These are phyloP conservation scores for Teleopsis dalmanni DNA, from an alignment of 1,140 invertebrate species.

Conservation along the genomic window DNA sequence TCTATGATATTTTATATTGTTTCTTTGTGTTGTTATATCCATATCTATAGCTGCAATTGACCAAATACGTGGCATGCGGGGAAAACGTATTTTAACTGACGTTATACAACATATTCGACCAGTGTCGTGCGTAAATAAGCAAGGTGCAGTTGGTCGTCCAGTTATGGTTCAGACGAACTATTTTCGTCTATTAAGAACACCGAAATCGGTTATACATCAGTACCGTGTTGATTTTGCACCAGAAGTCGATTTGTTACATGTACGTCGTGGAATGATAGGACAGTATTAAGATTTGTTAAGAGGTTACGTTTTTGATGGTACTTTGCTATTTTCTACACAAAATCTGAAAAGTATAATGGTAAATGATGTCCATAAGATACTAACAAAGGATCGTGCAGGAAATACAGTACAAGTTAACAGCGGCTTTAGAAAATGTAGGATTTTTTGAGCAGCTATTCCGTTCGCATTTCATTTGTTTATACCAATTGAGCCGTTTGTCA, in stretches of 20 bases:
- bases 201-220: conserved; percentile 70
- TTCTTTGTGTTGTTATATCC: too few species aligned
- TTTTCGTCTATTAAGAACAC: conserved; percentile 57
- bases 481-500: too few species aligned
- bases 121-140: conserved; percentile 16
- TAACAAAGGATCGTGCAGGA: conserved; percentile 29
- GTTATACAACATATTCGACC: too few species aligned
- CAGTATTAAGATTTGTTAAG: conserved; percentile 22
- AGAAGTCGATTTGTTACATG: conserved; percentile 39
- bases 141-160: conserved; percentile 16
- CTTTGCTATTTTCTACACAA: conserved; percentile 39
- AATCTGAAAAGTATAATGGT: conserved; percentile 20
- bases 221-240: conserved; percentile 76
- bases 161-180: conserved; percentile 61
- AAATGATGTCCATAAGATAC: conserved; percentile 22
- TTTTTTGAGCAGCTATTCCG: too few species aligned
- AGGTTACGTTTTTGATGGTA: conserved; percentile 51
- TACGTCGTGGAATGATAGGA: conserved; percentile 22
- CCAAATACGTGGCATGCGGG: too few species aligned
- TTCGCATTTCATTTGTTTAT: too few species aligned
- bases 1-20: too few species aligned
- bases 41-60: too few species aligned
- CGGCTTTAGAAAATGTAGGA: too few species aligned
- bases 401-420: conserved; percentile 37
- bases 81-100: too few species aligned